A percentile compares a stretch with the other conserved stretches of the same genome.
phyloP scores from a whole-genome alignment of 2,113 vertebrate species.

The Spilogale gracilis region DNA sequence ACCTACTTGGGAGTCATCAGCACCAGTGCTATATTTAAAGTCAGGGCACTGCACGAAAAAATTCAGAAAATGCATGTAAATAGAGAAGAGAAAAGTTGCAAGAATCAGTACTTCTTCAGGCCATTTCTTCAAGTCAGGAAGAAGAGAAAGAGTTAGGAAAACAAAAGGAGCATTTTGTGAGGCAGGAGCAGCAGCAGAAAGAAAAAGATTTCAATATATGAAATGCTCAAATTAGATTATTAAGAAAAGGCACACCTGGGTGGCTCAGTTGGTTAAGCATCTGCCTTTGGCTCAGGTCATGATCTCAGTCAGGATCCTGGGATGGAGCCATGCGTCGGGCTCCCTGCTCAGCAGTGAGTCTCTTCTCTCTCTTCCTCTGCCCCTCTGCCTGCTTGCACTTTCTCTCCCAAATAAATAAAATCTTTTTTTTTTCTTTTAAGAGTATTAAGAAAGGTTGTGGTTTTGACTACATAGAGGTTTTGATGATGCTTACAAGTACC shows the following conservation, averaged over 20 bases:
- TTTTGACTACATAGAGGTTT: background rate
- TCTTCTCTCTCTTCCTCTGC: background rate
- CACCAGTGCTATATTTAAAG: background rate
- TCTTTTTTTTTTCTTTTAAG: background rate
- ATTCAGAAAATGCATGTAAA: background rate
- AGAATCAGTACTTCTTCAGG: background rate
- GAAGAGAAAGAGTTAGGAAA: background rate
- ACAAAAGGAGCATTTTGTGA: background rate
- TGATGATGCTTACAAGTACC: no score
- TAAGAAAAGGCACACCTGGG: background rate
- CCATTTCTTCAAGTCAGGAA: background rate
- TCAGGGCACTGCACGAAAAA: background rate
- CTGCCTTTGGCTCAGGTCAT: background rate
- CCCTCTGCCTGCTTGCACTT: background rate
- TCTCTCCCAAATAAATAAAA: background rate
- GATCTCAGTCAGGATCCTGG: background rate
- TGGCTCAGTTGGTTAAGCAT: background rate
- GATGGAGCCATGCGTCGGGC: fast-evolving
- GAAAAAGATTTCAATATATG: background rate
- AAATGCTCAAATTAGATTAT: background rate
- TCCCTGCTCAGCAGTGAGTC: background rate
- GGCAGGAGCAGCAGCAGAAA: background rate
- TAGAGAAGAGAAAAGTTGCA: background rate
- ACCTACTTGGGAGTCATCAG: background rate
- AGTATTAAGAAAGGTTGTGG: background rate